A percentile compares a stretch with the other conserved stretches of the same genome.
These are phyloP conservation scores for Rhagoletis zephyria DNA, from an alignment of 1,140 invertebrate genomes.

Conservation along the genomic window DNA sequence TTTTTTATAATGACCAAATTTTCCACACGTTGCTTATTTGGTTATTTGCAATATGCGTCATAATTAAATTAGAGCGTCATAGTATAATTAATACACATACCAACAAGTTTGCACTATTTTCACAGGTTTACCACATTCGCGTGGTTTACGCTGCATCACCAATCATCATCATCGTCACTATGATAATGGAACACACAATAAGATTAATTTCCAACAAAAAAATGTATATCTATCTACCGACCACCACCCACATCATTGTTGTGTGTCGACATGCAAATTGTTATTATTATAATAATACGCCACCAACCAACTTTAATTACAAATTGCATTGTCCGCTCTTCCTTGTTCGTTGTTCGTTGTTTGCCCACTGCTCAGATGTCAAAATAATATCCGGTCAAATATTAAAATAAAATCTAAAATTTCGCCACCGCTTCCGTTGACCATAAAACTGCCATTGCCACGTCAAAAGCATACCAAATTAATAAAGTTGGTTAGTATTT, in stretches of 20 bases:
- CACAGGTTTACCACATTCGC: too few species aligned
- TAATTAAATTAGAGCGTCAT: neutral
- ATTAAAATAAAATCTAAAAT: neutral
- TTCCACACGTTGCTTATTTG: neutral
- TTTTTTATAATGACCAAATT: neutral
- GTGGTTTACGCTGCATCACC: too few species aligned
- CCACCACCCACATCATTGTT: too few species aligned
- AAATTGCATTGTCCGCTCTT: neutral
- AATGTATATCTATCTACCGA: neutral
- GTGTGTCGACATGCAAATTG: too few species aligned
- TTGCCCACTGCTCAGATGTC: neutral
- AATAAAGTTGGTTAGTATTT: constrained; percentile 26
- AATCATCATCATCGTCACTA: too few species aligned
- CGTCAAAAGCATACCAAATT: constrained; percentile 20
- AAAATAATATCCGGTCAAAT: neutral
- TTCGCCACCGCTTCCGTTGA: neutral
- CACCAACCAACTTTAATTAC: neutral
- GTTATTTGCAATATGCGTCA: neutral
- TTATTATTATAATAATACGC: neutral
- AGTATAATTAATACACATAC: neutral
- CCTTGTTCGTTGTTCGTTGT: neutral
- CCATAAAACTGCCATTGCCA: neutral
- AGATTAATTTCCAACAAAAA: too few species aligned
- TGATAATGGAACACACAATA: too few species aligned
- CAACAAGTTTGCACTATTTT: neutral